These are phyloP conservation scores for Drosophila oshimai DNA, from an alignment of 1,140 invertebrate genomes.

Conservation along the genomic window DNA sequence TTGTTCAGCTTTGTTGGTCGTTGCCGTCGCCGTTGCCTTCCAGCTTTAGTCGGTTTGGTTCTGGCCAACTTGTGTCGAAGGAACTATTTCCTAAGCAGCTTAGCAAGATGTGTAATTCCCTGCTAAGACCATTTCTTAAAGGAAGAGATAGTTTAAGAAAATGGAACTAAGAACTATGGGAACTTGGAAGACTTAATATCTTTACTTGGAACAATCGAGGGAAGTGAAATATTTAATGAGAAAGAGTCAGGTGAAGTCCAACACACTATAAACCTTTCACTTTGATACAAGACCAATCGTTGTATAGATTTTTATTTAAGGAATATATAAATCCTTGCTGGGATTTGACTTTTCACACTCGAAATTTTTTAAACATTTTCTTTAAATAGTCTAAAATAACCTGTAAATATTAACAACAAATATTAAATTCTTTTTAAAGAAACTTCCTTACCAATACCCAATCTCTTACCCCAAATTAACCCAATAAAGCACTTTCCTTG, in stretches of 20 bases:
- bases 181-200: neutral
- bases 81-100: constrained; percentile 52
- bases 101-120: constrained; percentile 25
- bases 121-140: constrained; percentile 21
- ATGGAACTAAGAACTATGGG: neutral
- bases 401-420: neutral
- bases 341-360: too few relatives aligned
- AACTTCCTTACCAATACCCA: neutral
- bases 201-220: neutral
- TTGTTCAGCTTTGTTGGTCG: constrained; percentile 44
- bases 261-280: too few relatives aligned
- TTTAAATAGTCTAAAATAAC: too few relatives aligned
- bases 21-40: neutral
- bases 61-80: constrained; percentile 21
- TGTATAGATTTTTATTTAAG: too few relatives aligned
- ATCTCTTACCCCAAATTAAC: constrained; percentile 3
- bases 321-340: too few relatives aligned
- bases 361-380: too few relatives aligned
- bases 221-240: neutral
- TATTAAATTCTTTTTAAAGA: neutral
- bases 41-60: constrained; percentile 27
- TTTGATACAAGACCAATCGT: too few relatives aligned
- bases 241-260: too few relatives aligned
- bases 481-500: constrained; percentile 10
- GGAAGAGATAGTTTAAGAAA: neutral